Evolutionary conservation across 1,140 invertebrate species (phyloP), one percentile per base, ranked within the genome.

Genomic region (Alviniconcha marisindica): DNA sequence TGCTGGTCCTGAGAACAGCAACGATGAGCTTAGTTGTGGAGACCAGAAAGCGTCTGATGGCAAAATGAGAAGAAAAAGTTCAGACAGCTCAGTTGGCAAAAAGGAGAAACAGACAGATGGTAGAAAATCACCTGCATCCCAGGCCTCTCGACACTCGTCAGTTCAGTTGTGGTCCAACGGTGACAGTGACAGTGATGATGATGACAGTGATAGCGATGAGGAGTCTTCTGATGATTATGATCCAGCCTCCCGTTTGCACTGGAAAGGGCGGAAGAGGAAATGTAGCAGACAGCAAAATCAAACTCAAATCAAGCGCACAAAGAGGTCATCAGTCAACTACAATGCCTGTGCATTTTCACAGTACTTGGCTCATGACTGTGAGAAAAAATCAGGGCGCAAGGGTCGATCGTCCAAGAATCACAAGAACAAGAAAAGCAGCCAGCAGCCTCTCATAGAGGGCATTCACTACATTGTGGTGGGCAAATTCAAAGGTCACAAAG

Each of bases 381-480:
- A 51, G 38, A 33, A 76, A 24, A 63, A 36, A 33, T 1, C 15
- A 4, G 38, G 71, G 14, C n/a, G 28, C 2, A 56, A 38, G 54
- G 14, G 12, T 38, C 78, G 71, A 63, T 36, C 14, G 77, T 54
- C 74, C 33, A 18, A 71, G n/a, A 38, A 82, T 40, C 31, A 71
- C 18, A 36, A 66, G 36, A 42, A 69, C 51, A 77, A 40, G 51
- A 81, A 81, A 77, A 38, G 21, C 18, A 71, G 40, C 38, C 38
- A 66, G 24, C 33, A 54, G 21, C 31, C 78, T 36, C 82, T 78
- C 60, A 73, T 73, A 60, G 86, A 87, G 42, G 78, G 81, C 24
- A 82, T 89, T 21, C 89, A 90, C 84, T 91, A 90, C 84, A 87
- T 90, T 77, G 85, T 91, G 28, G 84, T 88, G n/a, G 88, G 86